Conservation (phyloP, 2,797 vertebrate genomes). For the Sebastes vulpes region DNA sequence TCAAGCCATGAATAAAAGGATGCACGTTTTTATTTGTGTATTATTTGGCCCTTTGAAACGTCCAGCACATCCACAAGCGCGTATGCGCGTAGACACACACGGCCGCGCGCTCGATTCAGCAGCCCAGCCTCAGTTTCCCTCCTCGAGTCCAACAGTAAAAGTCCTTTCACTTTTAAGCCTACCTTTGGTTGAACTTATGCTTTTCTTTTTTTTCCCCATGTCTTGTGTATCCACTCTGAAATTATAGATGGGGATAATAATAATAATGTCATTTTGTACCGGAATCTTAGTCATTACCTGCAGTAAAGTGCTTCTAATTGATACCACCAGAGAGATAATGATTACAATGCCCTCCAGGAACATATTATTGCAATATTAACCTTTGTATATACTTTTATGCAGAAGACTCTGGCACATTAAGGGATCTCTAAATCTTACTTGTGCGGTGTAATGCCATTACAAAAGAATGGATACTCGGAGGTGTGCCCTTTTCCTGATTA, state of each 20-base stretch:
- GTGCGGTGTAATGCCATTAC: slow-evolving; percentile 87
- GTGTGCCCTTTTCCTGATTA: slow-evolving; percentile 90
- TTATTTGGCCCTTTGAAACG: slow-evolving; percentile 68
- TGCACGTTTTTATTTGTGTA: slow-evolving; percentile 67
- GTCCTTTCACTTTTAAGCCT: slow-evolving; percentile 83
- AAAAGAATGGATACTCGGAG: slow-evolving; percentile 88
- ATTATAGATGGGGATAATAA: slow-evolving; percentile 92
- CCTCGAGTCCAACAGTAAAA: slow-evolving; percentile 66
- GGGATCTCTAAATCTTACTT: slow-evolving; percentile 91
- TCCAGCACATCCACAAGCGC: slow-evolving; percentile 36
- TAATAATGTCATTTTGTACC: slow-evolving; percentile 92
- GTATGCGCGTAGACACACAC: slow-evolving; percentile 3
- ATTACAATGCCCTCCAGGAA: slow-evolving; percentile 93
- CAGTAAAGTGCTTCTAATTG: slow-evolving; percentile 93
- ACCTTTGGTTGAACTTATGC: slow-evolving; percentile 89
- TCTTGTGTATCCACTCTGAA: slow-evolving; percentile 89
- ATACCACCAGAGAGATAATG: slow-evolving; percentile 92
- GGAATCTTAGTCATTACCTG: slow-evolving; percentile 92
- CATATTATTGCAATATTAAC: slow-evolving; percentile 93
- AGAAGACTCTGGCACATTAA: slow-evolving; percentile 90
- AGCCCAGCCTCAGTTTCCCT: slow-evolving; percentile 59
- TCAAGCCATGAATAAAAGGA: slow-evolving; percentile 72
- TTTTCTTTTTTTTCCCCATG: slow-evolving; percentile 75
- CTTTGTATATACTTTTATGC: slow-evolving; percentile 94
- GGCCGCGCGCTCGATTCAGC: background rate